Base-by-base conservation (phyloP, 2,797 vertebrate genomes). In the Chelidonichthys spinosus region DNA sequence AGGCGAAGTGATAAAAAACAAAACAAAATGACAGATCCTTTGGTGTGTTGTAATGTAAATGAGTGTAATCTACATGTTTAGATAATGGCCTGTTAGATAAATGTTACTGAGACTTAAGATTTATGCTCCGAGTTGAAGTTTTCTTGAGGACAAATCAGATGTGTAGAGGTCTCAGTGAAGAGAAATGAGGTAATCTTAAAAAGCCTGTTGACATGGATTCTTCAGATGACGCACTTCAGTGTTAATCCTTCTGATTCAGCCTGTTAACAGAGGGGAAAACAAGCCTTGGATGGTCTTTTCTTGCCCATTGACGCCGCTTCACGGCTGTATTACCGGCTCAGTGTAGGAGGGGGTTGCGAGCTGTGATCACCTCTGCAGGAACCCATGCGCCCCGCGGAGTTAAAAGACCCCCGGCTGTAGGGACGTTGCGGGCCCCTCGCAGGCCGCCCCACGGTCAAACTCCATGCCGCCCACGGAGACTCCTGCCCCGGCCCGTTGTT, bases 301-400 rank as follows among this genome's bases (percentile, higher is more conserved):
- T 87, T 85, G 87, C 86, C 86, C 85, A 84, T 86, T 92, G 89
- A 86, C 69, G 65, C 70, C 7, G 85, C 86, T 79, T 75, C 81
- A 81, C 33, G 87, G 74, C 73, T 81, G 69, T 82, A 69, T 89
- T 79, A 79, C 42, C 76, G 83, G 85, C 91, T 84, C 79, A 40
- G 86, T 87, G 89, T 87, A 62, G 86, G 84, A 69, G 83, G 81
- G 85, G 82, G 79, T 43, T 56, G 82, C 66, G 65, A 14, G 68
- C 93, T 95, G 86, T 95, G 94, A 94, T 95, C 94, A 89, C 87
- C 84, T 75, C 87, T 55, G 87, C 63, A 67, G 86, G 92, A 86
- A 72, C 85, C 67, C 76, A 81, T 11, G 73, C 89, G 68, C 89
- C 93, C 93, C 14, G 90, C 81, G 0, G 94, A 83, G 94, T 92